phyloP scores from a whole-genome alignment of 2,113 vertebrate genomes.

The Uria lomvia region DNA sequence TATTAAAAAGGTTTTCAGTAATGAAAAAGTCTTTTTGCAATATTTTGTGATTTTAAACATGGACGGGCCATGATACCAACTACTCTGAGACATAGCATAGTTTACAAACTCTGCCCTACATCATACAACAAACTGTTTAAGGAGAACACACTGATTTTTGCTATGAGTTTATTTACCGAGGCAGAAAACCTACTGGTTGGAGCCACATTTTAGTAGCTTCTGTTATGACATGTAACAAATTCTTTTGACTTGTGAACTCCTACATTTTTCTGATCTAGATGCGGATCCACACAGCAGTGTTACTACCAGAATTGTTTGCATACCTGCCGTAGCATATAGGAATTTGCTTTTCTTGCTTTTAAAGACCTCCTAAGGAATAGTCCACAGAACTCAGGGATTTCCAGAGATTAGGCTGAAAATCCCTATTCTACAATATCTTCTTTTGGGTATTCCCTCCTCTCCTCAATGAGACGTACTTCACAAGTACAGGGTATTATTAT shows the following conservation, averaged over 20 bases:
- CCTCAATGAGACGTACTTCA: background rate
- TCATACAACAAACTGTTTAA: background rate
- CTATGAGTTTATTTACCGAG: background rate
- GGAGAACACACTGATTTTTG: background rate
- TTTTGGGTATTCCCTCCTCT: background rate
- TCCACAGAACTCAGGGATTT: background rate
- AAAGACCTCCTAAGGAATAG: background rate
- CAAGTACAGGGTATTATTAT: background rate
- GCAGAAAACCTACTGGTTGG: background rate
- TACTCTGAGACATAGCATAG: background rate
- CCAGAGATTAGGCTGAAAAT: background rate
- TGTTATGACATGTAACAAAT: background rate
- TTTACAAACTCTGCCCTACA: background rate
- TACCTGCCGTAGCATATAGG: background rate
- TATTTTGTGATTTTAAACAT: background rate
- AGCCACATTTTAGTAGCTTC: background rate
- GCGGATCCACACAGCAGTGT: accelerated
- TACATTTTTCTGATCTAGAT: background rate
- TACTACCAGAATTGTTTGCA: background rate
- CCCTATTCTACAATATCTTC: background rate
- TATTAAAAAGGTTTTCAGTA: background rate
- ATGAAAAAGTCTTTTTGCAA: background rate
- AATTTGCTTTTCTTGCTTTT: background rate
- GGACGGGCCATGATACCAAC: background rate
- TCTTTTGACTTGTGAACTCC: background rate